Evolutionary conservation across 1,140 invertebrate genomes (phyloP), one percentile per base, ranked within the genome.

Genomic region (Pseudomyrmex gracilis): DNA sequence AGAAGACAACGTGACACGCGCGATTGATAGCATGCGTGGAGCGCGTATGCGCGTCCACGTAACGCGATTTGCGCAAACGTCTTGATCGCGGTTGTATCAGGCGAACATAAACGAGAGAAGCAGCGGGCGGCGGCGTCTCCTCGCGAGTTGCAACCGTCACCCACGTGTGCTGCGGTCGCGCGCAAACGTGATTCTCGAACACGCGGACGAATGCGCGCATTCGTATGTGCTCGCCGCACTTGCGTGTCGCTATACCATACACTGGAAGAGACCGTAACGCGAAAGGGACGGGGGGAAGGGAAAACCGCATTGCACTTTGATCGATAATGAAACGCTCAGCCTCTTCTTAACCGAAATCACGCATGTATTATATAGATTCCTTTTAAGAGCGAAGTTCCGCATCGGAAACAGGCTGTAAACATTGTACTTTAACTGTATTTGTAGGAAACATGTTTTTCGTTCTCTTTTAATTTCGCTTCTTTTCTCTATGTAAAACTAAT

Each of bases 41-140:
- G 61, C 78, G 78, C 66, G 84, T 80, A 87, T 87, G 86, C 89
- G 88, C 82, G 85, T 73, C 68, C 83, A 76, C 85, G 82, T 49
- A 61, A 83, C 78, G 78, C 86, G 89, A 85, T 90, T 91, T 91
- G 90, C 90, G 90, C 90, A 91, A 91, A 91, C 90, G 89, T 91
- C 89, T 90, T 86, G 90, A 85, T 89, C 89, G 87, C 76, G 68
- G 24, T 20, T 71, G 53, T 89, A 91, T 78, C 90, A 91, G 90
- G 90, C 83, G 60, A 91, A 15, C 85, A 91, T 84, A 53, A 83
- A 4, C 58, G 34, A 17, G 20, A 49, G 67, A 47, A 74, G 84
- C 57, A 34, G 13, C 34, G 8, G 8, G 12, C 64, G 60, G 45
- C 53, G 63, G 73, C n/a, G 82, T 55, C 47, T 51, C 51, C 15